Base-by-base conservation (phyloP, 2,113 vertebrate genomes). In the Diphyllodes magnificus region DNA sequence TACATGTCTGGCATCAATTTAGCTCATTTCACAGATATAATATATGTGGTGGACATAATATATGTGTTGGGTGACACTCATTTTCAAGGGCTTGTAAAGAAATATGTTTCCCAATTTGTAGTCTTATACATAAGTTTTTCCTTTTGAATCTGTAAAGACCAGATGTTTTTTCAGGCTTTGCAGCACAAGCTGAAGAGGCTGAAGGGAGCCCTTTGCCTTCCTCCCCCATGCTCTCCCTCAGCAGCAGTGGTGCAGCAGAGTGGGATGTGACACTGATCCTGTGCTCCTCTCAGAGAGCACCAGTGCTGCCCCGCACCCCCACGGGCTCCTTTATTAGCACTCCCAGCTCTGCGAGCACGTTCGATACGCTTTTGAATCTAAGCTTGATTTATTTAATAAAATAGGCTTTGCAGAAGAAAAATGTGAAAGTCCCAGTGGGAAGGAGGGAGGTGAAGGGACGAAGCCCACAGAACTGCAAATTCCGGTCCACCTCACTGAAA, bases 1-100 rank as follows among this genome's bases (percentile, higher is more conserved):
- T 51, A 86, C 14, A 49, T 31, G 11, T 75, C 93, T 94, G 88
- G 64, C 80, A 95, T 95, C 68, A 86, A 81, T 95, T 95, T 92
- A 60, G 28, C 40, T 63, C 23, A 19, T 35, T 66, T 65, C 28
- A 49, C 80, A 56, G 60, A 80, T 64, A 54, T 80, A 63, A 88
- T 28, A 42, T 72, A 84, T 89, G 45, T 76, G 51, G 39, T 84
- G 53, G 49, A 86, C 73, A 45, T 72, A 69, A 84, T 30, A 15
- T 57, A 80, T 64, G 28, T 81, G 54, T 42, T 86, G 44, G 64
- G 60, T 66, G 82, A 70, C 76, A 59, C 60, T 75, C 31, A 53
- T 77, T 92, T 88, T 63, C 64, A 60, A 68, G 82, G n/a, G 28
- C 49, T 88, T 51, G 35, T 75, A 83, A 78, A 90, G 85, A 96